Evolutionary conservation across 2,113 vertebrate genomes (phyloP), one percentile per base, ranked within the genome.

Genomic region (Dendrocopos noguchii): DNA sequence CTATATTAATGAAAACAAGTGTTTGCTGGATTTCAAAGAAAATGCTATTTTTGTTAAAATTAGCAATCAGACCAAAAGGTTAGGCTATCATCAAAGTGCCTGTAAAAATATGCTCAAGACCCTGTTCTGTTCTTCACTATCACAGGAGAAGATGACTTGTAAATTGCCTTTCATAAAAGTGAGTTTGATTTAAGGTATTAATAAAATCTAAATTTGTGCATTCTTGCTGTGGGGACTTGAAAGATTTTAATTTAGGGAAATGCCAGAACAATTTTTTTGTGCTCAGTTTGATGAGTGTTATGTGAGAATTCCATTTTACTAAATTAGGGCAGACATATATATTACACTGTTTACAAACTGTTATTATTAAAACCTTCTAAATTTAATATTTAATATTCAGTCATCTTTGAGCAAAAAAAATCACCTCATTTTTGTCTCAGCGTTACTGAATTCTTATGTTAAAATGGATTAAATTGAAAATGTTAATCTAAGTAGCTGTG

Each of bases 141-240:
- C 31, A 53, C 19, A 84, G 57, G 67, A 87, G 78, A 97, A 42
- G 70, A 95, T 88, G 94, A 93, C 61, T 88, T 94, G 83, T 93
- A 97, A 95, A 97, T 96, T 97, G 88, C 80, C 85, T 96, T 96
- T 95, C 93, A 87, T 94, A 75, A 97, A 95, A 94, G 93, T 90
- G 95, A 97, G 96, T 82, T 97, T 98, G 95, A 97, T 98, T 97
- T 97, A 97, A 97, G 92, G 93, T 97, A 96, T 97, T 98, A 97
- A 97, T 98, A 97, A 97, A 96, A 91, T 95, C 93, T 96, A 96
- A 97, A 97, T 97, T 95, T 95, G 87, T 94, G 93, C 88, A 73
- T 96, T 95, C 83, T 96, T 92, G 76, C 96, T 95, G 82, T 96
- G 84, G 80, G 82, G 71, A 95, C 95, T 91, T 25, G 50, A 71